These are phyloP conservation scores for Rhogogaster chlorosoma DNA, from an alignment of 2,888 invertebrate genomes.

Conservation along the genomic window DNA sequence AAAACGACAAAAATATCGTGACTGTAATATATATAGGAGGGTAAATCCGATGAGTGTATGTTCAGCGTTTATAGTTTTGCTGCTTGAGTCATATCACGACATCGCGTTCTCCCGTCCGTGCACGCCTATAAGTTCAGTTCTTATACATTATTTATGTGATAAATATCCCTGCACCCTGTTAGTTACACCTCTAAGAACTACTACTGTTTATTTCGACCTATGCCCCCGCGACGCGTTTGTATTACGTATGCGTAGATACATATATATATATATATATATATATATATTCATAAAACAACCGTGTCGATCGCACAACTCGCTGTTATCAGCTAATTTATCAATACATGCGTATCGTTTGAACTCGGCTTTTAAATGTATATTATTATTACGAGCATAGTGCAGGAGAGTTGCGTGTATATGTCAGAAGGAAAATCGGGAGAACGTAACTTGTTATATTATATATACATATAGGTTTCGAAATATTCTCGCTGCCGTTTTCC, in stretches of 20 bases:
- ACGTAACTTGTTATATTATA: neutral
- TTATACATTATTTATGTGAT: slow-evolving; percentile 47
- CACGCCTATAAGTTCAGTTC: neutral
- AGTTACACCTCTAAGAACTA: slow-evolving; percentile 17
- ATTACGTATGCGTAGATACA: no score
- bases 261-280: no score
- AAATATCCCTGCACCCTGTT: slow-evolving; percentile 39
- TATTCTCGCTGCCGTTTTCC: neutral
- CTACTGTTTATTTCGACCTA: slow-evolving; percentile 37
- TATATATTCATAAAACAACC: slow-evolving; percentile 1
- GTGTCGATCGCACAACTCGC: slow-evolving; percentile 33
- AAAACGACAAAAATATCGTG: slow-evolving; percentile 13
- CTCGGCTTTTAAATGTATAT: slow-evolving; percentile 21
- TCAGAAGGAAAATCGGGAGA: neutral
- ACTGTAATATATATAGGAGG: neutral
- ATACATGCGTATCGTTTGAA: slow-evolving; percentile 32
- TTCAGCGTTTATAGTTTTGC: neutral
- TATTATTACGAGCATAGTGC: neutral
- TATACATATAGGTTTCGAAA: no score
- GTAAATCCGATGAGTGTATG: slow-evolving; percentile 46
- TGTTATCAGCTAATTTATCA: slow-evolving; percentile 48
- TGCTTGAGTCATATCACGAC: slow-evolving; percentile 12
- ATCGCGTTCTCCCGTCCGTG: neutral
- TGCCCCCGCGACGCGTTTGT: neutral
- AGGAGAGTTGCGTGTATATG: neutral